Evolutionary conservation across 92 coral and sea anemone genomes (phyloP).

Genomic region (Epizoanthus stellaris): DNA sequence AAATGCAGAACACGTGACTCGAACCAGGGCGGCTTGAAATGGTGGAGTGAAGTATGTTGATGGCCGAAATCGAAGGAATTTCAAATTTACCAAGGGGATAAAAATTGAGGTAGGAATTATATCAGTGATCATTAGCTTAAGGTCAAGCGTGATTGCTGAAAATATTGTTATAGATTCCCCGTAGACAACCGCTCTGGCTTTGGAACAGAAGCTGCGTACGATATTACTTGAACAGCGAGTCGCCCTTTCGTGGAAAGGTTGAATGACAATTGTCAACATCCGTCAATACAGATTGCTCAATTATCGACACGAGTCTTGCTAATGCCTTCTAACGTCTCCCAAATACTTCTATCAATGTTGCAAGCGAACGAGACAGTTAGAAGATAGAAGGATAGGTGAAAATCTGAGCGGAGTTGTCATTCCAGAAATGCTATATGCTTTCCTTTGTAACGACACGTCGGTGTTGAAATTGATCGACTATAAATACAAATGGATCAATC

Average conservation of each 20-base stretch:
- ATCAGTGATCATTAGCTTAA: conserved; percentile 16
- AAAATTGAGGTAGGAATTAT: conserved; percentile 33
- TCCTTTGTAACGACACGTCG: conserved; percentile 6
- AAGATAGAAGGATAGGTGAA: background rate
- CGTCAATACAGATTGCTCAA: conserved; percentile 3
- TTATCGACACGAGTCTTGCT: background rate
- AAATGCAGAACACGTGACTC: conserved; percentile 59
- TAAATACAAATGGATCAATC: background rate
- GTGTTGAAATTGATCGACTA: conserved; percentile 3
- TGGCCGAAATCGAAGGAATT: conserved; percentile 36
- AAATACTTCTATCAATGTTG: background rate
- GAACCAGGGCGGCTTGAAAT: conserved; percentile 54
- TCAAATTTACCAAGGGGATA: conserved; percentile 28
- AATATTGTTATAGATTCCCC: background rate
- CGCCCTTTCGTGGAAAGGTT: conserved; percentile 5
- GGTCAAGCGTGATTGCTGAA: conserved; percentile 9
- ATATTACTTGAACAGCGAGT: background rate
- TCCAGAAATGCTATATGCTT: conserved; percentile 25
- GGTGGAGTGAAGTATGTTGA: conserved; percentile 54
- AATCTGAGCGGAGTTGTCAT: conserved; percentile 19
- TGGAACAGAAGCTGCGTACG: conserved; percentile 25
- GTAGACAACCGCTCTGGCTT: conserved; percentile 15
- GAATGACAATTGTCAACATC: conserved; percentile 4
- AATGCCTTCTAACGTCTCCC: background rate
- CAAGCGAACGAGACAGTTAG: background rate